These are phyloP conservation scores for Drosophila gunungcola DNA, from an alignment of 1,140 invertebrate genomes.

Conservation along the genomic window DNA sequence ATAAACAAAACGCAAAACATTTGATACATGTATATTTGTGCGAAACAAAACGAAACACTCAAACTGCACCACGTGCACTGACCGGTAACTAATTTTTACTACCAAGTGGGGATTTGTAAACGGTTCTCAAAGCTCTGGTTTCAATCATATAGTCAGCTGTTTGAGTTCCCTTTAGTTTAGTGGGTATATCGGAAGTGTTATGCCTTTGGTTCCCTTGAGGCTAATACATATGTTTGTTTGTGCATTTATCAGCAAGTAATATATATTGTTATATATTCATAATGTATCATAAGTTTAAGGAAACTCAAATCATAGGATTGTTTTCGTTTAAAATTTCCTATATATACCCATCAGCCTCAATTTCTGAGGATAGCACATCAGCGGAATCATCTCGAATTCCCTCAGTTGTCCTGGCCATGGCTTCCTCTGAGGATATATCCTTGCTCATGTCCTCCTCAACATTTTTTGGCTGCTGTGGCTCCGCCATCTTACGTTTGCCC, in stretches of 20 bases:
- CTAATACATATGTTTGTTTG: too few relatives aligned
- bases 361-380: not conserved
- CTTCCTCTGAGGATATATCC: conserved; percentile 8
- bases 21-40: conserved; percentile 41
- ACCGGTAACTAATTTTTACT: not conserved
- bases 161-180: too few relatives aligned
- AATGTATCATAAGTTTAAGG: too few relatives aligned
- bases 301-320: not conserved
- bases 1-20: conserved; percentile 48
- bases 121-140: conserved; percentile 41
- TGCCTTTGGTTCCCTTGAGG: too few relatives aligned
- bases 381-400: not conserved
- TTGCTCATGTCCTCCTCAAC: not conserved
- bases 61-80: conserved; percentile 32
- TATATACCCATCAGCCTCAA: conserved; percentile 63
- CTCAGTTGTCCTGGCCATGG: conserved; percentile 14
- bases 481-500: not conserved
- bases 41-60: conserved; percentile 44
- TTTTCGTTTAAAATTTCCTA: not conserved
- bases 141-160: conserved; percentile 14
- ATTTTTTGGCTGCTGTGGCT: not conserved
- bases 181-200: not conserved
- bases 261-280: too few relatives aligned
- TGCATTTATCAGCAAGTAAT: too few relatives aligned
- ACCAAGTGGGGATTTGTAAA: conserved; percentile 21